These are phyloP conservation scores for Ctenicera cuprea DNA, from an alignment of 2,888 invertebrate genomes.

Conservation along the genomic window DNA sequence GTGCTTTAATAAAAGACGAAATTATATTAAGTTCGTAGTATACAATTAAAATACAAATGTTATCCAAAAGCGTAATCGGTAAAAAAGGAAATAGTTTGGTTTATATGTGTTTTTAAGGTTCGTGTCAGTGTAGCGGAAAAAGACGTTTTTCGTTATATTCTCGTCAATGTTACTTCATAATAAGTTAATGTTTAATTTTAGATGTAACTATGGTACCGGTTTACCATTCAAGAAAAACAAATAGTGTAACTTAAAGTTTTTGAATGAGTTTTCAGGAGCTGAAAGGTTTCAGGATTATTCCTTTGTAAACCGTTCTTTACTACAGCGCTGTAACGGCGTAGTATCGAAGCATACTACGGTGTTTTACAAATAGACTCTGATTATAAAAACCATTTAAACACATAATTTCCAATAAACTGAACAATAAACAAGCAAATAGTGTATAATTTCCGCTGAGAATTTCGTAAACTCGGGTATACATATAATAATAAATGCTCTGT, in stretches of 20 bases:
- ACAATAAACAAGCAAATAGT: conserved; percentile 44
- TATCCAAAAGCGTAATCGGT: no score
- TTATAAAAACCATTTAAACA: conserved; percentile 57
- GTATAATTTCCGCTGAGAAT: conserved; percentile 30
- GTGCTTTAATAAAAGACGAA: no score
- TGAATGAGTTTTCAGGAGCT: not conserved
- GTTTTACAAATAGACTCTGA: conserved; percentile 65
- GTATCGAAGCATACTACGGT: conserved; percentile 64
- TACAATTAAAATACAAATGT: no score
- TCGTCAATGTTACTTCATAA: no score
- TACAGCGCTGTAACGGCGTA: conserved; percentile 64
- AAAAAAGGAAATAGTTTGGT: no score
- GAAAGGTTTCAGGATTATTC: conserved; percentile 51
- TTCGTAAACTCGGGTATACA: not conserved
- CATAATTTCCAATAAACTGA: conserved; percentile 46
- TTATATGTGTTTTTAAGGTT: no score
- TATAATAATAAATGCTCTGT: conserved; percentile 34
- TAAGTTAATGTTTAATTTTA: not conserved
- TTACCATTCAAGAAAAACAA: not conserved
- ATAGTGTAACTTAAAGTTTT: not conserved
- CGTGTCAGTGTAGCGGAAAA: no score
- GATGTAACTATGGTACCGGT: not conserved
- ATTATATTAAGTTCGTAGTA: no score
- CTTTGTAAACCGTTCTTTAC: conserved; percentile 61
- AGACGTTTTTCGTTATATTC: no score